Evolutionary conservation across 2,797 vertebrate species (phyloP).

Genomic region (Amazonetta brasiliensis): DNA sequence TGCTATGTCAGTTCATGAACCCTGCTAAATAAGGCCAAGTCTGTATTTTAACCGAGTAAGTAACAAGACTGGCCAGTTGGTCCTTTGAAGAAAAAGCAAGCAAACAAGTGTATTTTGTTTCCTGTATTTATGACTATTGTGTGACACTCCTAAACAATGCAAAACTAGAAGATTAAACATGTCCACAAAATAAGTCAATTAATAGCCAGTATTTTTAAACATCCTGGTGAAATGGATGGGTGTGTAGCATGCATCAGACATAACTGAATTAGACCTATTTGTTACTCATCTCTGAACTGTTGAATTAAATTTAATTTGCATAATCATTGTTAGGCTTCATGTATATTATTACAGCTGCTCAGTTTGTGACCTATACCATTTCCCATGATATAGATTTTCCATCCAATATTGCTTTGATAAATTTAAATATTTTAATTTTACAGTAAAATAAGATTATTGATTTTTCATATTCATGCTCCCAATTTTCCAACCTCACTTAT

Average conservation of each 20-base stretch:
- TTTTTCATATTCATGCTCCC: neutral
- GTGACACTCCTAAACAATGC: neutral
- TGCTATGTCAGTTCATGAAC: neutral
- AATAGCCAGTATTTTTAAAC: neutral
- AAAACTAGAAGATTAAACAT: neutral
- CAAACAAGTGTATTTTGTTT: neutral
- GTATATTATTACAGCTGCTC: neutral
- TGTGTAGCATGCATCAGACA: neutral
- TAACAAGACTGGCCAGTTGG: neutral
- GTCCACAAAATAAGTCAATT: neutral
- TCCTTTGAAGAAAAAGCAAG: neutral
- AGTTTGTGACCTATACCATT: neutral
- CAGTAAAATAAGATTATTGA: neutral
- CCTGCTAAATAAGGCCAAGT: neutral
- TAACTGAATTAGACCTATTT: neutral
- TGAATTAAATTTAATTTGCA: neutral
- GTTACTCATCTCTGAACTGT: neutral
- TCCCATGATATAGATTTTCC: neutral
- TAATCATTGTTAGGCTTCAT: neutral
- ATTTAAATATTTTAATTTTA: conserved; percentile 25
- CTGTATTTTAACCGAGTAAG: neutral
- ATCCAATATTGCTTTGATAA: conserved; percentile 7
- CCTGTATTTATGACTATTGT: neutral
- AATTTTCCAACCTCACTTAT: neutral
- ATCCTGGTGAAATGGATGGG: neutral